Evolutionary conservation across 2,113 vertebrate species (phyloP).

Genomic region (Festucalex cinctus): DNA sequence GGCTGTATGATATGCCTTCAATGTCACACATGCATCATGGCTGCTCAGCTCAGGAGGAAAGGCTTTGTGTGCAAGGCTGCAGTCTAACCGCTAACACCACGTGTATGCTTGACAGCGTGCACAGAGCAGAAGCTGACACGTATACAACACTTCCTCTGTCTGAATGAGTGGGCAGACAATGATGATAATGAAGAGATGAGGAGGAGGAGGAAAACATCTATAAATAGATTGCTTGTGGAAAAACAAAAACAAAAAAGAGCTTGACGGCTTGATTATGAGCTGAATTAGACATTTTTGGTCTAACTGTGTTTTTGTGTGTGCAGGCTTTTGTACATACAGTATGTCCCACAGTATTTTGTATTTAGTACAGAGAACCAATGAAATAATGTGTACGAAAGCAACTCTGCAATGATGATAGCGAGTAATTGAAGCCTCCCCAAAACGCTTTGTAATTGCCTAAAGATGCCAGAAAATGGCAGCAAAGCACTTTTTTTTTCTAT

Average conservation of each 20-base stretch:
- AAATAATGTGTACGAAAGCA: no score
- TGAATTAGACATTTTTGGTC: background rate
- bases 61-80: background rate
- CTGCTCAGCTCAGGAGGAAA: no score
- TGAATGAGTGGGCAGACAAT: constrained; percentile 59
- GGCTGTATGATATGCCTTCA: background rate
- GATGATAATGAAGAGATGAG: background rate
- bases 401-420: no score
- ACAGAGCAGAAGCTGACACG: constrained; percentile 28
- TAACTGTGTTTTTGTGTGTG: background rate
- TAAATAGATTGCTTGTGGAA: constrained; percentile 15
- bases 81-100: background rate
- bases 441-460: no score
- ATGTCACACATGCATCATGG: background rate
- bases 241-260: background rate
- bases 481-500: no score
- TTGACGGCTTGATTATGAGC: background rate
- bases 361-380: no score
- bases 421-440: no score
- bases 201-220: background rate
- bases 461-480: no score
- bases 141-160: constrained; percentile 50
- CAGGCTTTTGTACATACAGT: background rate
- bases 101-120: background rate
- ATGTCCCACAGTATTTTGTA: background rate